Base-by-base conservation (phyloP, 1,140 invertebrate genomes). In the Pseudomyrmex concolor region DNA sequence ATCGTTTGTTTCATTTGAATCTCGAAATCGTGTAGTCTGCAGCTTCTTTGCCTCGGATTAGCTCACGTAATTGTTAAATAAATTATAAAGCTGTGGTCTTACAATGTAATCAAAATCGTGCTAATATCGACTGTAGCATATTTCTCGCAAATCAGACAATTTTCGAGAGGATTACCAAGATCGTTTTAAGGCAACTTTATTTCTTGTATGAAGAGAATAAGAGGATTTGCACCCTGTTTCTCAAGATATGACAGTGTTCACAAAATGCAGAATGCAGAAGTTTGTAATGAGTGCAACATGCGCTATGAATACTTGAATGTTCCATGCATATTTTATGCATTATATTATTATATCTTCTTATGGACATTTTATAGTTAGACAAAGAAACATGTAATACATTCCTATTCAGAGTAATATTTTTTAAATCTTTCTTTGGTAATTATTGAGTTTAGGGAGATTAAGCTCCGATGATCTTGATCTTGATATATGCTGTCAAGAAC, bases 111-210 rank as follows among this genome's bases (percentile, higher is more conserved):
- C 51, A 17, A 55, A 57, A 15, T 51, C 43, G 64, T 2, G 4
- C 45, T n/a, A 12, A 19, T 71, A 17, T 80, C 66, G 55, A 59
- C 7, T 19, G 19, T 45, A 19, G 15, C 64, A 12, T 68, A 80
- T 71, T 70, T 80, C 66, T 78, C 15, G 22, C 54, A 34, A 45
- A 57, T 34, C 64, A 50, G 34, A 22, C 76, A 71, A 70, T 80
- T 80, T 80, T 80, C 22, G 43, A 68, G 8, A 43, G 76, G 76
- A 78, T 78, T 78, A 78, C 43, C 19, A 22, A 2, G 43, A 48
- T 48, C 43, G 22, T 59, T 60, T 45, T 71, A 54, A 70, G 54
- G 15, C 66, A 71, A 80, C 76, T 80, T 66, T 71, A 15, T 15
- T 17, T 9, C 48, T 43, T 43, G 34, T 34, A 17, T 9, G 2